Conservation (phyloP, 2,888 invertebrate species). For the Lysandra coridon region DNA sequence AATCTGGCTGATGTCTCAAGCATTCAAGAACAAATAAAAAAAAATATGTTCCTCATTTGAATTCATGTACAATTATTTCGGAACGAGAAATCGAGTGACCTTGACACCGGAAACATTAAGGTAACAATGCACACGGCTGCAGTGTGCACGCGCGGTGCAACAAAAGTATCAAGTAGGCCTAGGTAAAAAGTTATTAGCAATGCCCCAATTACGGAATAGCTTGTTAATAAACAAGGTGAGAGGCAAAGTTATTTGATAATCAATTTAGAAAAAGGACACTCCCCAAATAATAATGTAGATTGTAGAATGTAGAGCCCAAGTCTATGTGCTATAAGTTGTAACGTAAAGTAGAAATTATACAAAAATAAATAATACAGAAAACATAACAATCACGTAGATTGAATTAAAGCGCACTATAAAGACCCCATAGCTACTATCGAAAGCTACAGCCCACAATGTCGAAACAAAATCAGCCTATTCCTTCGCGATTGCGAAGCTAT, state of each 20-base stretch:
- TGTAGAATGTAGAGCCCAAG: background rate
- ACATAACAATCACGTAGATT: background rate
- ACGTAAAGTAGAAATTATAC: background rate
- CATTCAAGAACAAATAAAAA: background rate
- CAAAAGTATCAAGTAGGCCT: background rate
- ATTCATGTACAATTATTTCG: background rate
- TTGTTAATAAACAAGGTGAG: background rate
- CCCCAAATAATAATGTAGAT: background rate
- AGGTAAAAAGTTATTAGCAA: constrained; percentile 12
- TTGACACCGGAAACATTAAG: constrained; percentile 25
- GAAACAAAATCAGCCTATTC: constrained; percentile 29
- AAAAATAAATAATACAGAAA: background rate
- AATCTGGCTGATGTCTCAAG: background rate
- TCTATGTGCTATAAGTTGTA: background rate
- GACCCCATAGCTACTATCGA: background rate
- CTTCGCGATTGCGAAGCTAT: constrained; percentile 34
- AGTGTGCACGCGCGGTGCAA: background rate
- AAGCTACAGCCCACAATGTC: constrained; percentile 27
- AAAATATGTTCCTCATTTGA: background rate
- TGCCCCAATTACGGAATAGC: background rate
- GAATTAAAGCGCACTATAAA: background rate
- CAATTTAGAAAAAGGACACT: background rate
- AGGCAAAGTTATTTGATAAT: background rate
- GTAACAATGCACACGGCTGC: constrained; percentile 22
- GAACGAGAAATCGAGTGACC: constrained; percentile 17